Conservation (phyloP, 2,888 invertebrate genomes). For the Seira sanloemensis region DNA sequence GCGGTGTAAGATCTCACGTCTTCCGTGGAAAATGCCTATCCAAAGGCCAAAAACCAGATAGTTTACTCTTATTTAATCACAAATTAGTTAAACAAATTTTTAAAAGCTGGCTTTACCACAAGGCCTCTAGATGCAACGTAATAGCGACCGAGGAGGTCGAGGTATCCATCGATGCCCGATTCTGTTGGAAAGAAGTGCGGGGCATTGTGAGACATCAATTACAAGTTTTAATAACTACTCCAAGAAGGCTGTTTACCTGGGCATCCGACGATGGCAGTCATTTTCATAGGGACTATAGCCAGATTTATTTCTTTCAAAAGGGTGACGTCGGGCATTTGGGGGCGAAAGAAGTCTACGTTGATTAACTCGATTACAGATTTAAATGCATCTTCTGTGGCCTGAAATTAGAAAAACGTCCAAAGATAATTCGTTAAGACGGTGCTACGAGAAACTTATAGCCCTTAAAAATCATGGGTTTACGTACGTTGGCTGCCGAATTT, state of each 20-base stretch:
- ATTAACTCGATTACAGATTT: conserved; percentile 25
- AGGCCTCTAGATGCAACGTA: conserved; percentile 46
- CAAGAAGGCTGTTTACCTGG: conserved; percentile 16
- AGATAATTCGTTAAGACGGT: no score
- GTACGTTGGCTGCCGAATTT: no score
- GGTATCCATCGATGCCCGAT: conserved; percentile 44
- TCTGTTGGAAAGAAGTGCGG: no score
- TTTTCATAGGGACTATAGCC: background rate
- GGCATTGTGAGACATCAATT: background rate
- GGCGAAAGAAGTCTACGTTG: conserved; percentile 53
- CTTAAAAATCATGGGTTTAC: no score
- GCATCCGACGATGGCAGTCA: conserved; percentile 57
- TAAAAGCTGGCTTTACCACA: conserved; percentile 33
- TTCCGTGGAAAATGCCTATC: conserved; percentile 54
- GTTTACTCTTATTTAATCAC: background rate
- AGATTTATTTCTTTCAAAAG: conserved; percentile 47
- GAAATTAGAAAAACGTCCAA: no score
- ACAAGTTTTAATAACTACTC: background rate
- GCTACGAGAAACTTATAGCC: no score
- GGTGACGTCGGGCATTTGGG: conserved; percentile 22
- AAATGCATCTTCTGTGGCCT: no score
- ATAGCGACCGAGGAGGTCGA: conserved; percentile 39
- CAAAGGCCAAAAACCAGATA: no score
- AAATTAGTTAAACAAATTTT: background rate
- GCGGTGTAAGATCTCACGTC: conserved; percentile 33